These are phyloP conservation scores for Argyrosomus regius DNA, from an alignment of 2,797 vertebrate genomes.

Conservation along the genomic window DNA sequence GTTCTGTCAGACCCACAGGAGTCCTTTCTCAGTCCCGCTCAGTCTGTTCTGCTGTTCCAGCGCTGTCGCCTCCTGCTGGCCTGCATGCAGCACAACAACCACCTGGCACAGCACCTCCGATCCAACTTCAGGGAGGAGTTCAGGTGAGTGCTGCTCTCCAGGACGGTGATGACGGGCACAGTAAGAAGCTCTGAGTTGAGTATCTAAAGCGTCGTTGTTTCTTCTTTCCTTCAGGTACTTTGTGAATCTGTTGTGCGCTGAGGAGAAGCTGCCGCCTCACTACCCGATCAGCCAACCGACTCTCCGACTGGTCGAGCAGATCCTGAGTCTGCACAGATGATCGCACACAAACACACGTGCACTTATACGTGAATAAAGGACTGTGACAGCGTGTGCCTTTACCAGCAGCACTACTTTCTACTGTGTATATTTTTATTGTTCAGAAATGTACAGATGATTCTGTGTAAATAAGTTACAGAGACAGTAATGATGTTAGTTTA, in stretches of 20 bases:
- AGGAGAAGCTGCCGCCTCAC: slow-evolving; percentile 79
- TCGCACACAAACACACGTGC: background rate
- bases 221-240: slow-evolving; percentile 79
- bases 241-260: slow-evolving; percentile 76
- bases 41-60: slow-evolving; percentile 86
- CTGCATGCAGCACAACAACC: slow-evolving; percentile 83
- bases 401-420: background rate
- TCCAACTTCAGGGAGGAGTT: slow-evolving; percentile 85
- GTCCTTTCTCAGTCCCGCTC: slow-evolving; percentile 71
- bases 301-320: slow-evolving; percentile 74
- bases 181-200: no score
- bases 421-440: background rate
- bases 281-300: slow-evolving; percentile 83
- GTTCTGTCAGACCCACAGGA: slow-evolving; percentile 69
- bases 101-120: slow-evolving; percentile 79
- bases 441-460: background rate
- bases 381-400: slow-evolving; percentile 37
- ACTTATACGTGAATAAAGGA: background rate
- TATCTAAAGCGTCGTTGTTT: background rate
- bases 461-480: no score
- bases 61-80: slow-evolving; percentile 85
- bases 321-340: slow-evolving; percentile 65
- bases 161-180: no score
- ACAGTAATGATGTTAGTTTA: no score
- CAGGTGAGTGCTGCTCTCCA: slow-evolving; percentile 73